Base-by-base conservation (phyloP, 2,888 invertebrate species). In the Meloe dianella region DNA sequence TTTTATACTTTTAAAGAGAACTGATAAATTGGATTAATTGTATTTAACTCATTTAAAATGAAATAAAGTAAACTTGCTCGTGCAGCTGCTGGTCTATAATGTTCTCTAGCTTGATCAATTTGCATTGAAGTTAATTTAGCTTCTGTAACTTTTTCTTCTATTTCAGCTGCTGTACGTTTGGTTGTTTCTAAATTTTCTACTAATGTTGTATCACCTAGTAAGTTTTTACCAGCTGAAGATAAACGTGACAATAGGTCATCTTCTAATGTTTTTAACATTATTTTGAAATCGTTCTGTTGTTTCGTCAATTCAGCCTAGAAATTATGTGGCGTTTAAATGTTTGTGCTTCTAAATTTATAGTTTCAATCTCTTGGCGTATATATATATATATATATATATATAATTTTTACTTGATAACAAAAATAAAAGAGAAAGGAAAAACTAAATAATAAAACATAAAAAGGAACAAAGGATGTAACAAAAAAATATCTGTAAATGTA, bases 261-360 rank as follows among this genome's bases (percentile, higher is more conserved):
- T 86, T 98, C 98, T 60, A 98, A 86, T 64, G 91, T 88, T 80
- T 97, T 98, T 51, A 98, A 85, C 81, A 95, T 94, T 71, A 98
- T 97, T 84, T 97, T 98, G 80, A 97, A 98, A 82, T 97, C 93
- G 83, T 98, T 98, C 83, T 98, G 97, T 82, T 97, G 97, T 78
- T 94, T 94, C 0, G 97, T 98, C 69, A 98, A 85, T 77, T 97
- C 95, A 2, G 96, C 96, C 87, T 88, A 71, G 41, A 81, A 82
- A 47, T 56, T 29, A 14, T 41, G 41, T 14, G 51, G 22, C 22
- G 47, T 17, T 47, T 8, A 47, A 47, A 47, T 20, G 41, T 47
- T 51, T 51, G 22, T 20, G 47, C 20, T 20, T 20, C 3, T 47
- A 22, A 8, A 22, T 51, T 22, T 51, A 41, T 41, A 17, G 41